phyloP scores from a whole-genome alignment of 1,140 invertebrate species.

The Brachionus angularis region DNA sequence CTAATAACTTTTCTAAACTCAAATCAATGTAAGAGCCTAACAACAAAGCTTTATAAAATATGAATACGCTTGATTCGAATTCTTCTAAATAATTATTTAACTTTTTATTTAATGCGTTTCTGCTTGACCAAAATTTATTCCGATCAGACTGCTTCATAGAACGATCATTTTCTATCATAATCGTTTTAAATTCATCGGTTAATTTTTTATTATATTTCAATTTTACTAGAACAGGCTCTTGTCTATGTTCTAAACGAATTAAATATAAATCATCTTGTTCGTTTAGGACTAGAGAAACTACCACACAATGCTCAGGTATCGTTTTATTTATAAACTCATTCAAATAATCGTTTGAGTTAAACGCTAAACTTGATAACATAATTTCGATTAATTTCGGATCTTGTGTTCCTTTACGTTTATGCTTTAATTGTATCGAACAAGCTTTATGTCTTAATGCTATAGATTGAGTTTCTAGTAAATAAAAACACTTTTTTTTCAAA shows the following conservation, averaged over 20 bases:
- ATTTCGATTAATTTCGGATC: slow-evolving; percentile 1
- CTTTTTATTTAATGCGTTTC: slow-evolving; percentile 25
- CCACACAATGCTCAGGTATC: slow-evolving; percentile 19
- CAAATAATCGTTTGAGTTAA: neutral
- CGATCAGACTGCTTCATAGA: slow-evolving; percentile 38
- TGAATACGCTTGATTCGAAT: slow-evolving; percentile 24
- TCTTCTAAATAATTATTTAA: slow-evolving; percentile 33
- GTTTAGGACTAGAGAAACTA: neutral
- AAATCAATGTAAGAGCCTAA: slow-evolving; percentile 29
- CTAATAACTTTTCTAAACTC: slow-evolving; percentile 1
- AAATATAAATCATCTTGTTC: slow-evolving; percentile 17
- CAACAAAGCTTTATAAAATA: slow-evolving; percentile 9
- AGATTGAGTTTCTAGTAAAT: slow-evolving; percentile 34
- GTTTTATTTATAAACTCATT: slow-evolving; percentile 24
- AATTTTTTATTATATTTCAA: slow-evolving; percentile 27
- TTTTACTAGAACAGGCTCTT: neutral
- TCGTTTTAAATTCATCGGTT: slow-evolving; percentile 30
- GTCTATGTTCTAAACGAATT: neutral
- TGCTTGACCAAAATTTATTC: slow-evolving; percentile 30
- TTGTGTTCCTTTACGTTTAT: slow-evolving; percentile 34
- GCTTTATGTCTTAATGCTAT: slow-evolving; percentile 37
- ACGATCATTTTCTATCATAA: slow-evolving; percentile 39
- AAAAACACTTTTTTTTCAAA: slow-evolving; percentile 35
- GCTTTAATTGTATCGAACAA: slow-evolving; percentile 34
- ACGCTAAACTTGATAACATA: slow-evolving; percentile 16